A percentile compares a stretch with the other conserved stretches of the same genome.
phyloP scores from a whole-genome alignment of 2,888 invertebrate genomes.

The Cyrtodaria siliqua region DNA sequence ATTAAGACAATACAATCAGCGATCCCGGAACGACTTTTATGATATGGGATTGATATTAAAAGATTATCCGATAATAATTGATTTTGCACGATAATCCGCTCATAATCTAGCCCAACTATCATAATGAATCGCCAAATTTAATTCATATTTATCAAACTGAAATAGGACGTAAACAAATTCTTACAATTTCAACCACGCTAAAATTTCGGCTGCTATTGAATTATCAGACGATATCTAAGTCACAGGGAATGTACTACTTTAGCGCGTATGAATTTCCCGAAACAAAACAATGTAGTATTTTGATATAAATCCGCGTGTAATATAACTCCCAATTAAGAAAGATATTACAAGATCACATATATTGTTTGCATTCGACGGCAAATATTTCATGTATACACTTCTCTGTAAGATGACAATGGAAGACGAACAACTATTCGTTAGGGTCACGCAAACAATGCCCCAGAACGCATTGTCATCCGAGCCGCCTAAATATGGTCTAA shows the following conservation, averaged over 20 bases:
- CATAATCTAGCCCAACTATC: conserved; percentile 9
- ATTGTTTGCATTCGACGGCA: conserved; percentile 24
- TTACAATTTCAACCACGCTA: neutral
- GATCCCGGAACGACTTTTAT: conserved; percentile 32
- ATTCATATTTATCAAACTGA: neutral
- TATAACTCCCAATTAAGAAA: conserved; percentile 4
- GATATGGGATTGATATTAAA: conserved; percentile 21
- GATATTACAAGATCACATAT: conserved; percentile 31
- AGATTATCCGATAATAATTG: conserved; percentile 16
- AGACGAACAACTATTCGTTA: conserved; percentile 3
- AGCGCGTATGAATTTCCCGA: too few relatives aligned
- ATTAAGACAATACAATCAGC: conserved; percentile 23
- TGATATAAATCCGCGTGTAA: conserved; percentile 21
- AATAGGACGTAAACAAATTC: neutral
- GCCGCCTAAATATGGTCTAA: neutral
- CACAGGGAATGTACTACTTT: too few relatives aligned
- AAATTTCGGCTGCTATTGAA: neutral
- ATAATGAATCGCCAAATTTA: conserved; percentile 29
- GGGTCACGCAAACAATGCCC: conserved; percentile 5
- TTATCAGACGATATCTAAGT: too few relatives aligned
- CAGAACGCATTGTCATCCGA: neutral
- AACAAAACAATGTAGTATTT: conserved; percentile 2
- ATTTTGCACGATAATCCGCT: neutral
- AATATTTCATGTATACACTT: neutral
- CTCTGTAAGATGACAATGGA: neutral